Evolutionary conservation across 2,113 vertebrate species (phyloP), one percentile per base, ranked within the genome.

Genomic region (Pungitius pungitius): DNA sequence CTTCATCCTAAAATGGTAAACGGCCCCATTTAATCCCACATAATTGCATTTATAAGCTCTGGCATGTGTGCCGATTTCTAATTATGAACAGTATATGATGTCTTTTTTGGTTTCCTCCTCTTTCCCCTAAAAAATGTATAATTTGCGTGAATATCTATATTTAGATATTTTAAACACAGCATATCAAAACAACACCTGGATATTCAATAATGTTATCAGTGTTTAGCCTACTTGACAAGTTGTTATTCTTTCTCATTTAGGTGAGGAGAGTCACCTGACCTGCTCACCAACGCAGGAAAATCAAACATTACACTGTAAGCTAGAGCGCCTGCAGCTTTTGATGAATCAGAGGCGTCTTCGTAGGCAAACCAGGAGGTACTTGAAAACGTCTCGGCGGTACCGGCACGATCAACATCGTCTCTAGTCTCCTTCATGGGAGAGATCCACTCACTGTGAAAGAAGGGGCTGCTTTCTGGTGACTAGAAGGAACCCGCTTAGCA

Each of bases 281-380:
- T 93, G 94, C 88, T 94, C 95, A 6, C 33, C 70, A 30, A 75
- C 66, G 26, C 76, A 86, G 0, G 97, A 98, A 85, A 96, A 97
- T 87, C 92, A 94, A 0, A 94, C 94, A 1, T 93, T 95, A 0
- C 96, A 97, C 51, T 95, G 94, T 88, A 98, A 98, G 83, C 95
- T 98, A 33, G 94, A 98, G 82, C 95, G 92, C 1, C 93, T 99
- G 37, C 96, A 97, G 93, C 89, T 96, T 54, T 84, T 97, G 68
- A 93, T 99, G 91, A 95, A 96, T 89, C 96, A 97, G 90, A 94
- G 95, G 57, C 93, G 94, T 26, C 91, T 96, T 33, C 95, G 95
- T 27, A 91, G 95, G 56, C 94, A 94, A 89, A 94, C 95, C 0
- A 93, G 95, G 3, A 85, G 95, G 11, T 94, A 94, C 15, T 92